phyloP scores from a whole-genome alignment of 2,797 vertebrate species.

The Sebastes nivosus region DNA sequence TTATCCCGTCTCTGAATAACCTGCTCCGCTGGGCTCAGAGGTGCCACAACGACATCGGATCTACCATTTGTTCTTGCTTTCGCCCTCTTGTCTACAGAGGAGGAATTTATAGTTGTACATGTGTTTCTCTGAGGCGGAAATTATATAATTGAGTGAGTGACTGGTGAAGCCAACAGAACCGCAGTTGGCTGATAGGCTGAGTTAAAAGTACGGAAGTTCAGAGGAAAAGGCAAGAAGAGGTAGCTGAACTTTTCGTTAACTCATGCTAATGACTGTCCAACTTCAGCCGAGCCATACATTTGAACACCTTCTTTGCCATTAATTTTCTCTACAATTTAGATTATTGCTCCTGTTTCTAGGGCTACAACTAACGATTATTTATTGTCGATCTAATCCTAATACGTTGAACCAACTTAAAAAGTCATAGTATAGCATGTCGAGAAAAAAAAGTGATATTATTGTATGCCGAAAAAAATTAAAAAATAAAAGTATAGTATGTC shows the following conservation, averaged over 20 bases:
- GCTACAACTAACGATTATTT: too few relatives aligned
- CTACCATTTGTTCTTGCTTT: constrained; percentile 31
- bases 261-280: background rate
- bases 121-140: constrained; percentile 15
- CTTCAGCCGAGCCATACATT: background rate
- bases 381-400: too few relatives aligned
- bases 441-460: too few relatives aligned
- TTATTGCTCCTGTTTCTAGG: too few relatives aligned
- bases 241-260: background rate
- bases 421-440: too few relatives aligned
- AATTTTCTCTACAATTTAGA: background rate
- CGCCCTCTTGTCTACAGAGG: background rate
- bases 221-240: background rate
- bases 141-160: constrained; percentile 15
- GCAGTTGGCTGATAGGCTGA: background rate
- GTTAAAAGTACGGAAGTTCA: background rate
- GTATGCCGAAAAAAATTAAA: too few relatives aligned
- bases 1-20: constrained; percentile 46
- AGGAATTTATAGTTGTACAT: constrained; percentile 11
- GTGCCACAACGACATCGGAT: constrained; percentile 33
- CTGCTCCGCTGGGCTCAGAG: constrained; percentile 22
- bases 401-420: too few relatives aligned
- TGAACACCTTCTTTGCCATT: background rate
- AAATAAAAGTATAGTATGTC: too few relatives aligned
- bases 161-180: background rate